Evolutionary conservation across 2,888 invertebrate species (phyloP).

Genomic region (Lamellibrachia columna): DNA sequence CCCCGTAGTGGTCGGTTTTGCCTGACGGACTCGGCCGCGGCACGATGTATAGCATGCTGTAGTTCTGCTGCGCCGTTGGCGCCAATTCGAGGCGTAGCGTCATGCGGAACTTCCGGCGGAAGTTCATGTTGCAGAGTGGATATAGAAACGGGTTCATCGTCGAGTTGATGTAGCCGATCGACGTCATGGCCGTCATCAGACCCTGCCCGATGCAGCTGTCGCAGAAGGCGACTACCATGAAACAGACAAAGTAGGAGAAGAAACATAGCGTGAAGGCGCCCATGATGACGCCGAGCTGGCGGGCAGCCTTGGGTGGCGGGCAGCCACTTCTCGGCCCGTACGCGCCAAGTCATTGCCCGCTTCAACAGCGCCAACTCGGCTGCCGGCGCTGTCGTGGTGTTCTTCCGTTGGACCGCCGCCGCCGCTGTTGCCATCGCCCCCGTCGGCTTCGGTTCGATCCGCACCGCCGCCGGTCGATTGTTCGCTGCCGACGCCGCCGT

Average conservation of each 20-base stretch:
- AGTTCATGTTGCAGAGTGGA: constrained; percentile 68
- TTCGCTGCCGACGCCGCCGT: constrained; percentile 8
- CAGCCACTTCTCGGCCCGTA: constrained; percentile 49
- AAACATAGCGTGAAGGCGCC: too few species aligned
- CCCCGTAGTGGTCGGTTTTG: constrained; percentile 3
- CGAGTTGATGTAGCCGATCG: too few species aligned
- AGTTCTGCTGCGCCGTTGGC: not conserved
- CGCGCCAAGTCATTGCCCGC: constrained; percentile 47
- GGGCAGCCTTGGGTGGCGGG: constrained; percentile 67
- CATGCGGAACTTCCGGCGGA: constrained; percentile 65
- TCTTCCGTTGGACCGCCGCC: not conserved
- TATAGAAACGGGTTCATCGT: constrained; percentile 69
- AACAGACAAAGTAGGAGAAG: constrained; percentile 69
- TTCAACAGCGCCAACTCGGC: constrained; percentile 33
- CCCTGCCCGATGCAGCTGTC: constrained; percentile 47
- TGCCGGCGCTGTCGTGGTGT: not conserved
- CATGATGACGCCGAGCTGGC: constrained; percentile 69
- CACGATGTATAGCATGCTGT: constrained; percentile 19
- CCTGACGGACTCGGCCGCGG: not conserved
- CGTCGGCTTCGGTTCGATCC: constrained; percentile 27
- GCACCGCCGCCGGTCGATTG: constrained; percentile 21
- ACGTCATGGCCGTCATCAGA: constrained; percentile 48
- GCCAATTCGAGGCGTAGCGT: constrained; percentile 46
- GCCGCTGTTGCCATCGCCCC: constrained; percentile 16
- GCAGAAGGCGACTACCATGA: constrained; percentile 69